Conservation (phyloP, 30 jellyfish, hydroid and myxozoan genomes). For the Nemopilema nomurai region DNA sequence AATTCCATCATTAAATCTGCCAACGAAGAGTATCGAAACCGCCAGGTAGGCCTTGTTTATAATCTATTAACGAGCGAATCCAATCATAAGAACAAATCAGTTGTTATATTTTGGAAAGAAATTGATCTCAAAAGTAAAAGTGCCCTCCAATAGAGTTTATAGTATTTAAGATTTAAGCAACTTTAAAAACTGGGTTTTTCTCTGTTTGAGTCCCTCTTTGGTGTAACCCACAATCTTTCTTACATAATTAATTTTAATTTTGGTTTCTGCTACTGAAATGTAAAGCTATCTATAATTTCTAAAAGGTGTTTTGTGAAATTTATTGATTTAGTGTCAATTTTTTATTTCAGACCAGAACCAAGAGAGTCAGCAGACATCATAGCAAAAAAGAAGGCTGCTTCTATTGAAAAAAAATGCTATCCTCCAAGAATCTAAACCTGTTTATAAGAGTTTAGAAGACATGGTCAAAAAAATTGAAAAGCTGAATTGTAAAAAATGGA, state of each 20-base stretch:
- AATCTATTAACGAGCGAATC: background rate
- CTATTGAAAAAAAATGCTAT: background rate
- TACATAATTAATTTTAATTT: background rate
- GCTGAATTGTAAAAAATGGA: background rate
- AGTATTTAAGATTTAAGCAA: background rate
- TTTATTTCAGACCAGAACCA: background rate
- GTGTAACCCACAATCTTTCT: background rate
- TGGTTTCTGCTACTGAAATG: background rate
- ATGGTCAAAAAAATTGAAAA: too few species aligned
- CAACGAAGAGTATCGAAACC: slow-evolving; percentile 9
- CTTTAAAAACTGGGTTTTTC: background rate
- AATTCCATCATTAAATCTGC: slow-evolving; percentile 26
- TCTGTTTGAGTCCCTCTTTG: background rate
- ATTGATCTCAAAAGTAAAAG: background rate
- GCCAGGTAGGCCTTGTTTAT: background rate
- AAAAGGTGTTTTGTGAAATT: background rate
- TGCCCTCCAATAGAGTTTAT: background rate
- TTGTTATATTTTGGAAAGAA: background rate
- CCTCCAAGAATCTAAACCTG: background rate
- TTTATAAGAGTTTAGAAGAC: background rate
- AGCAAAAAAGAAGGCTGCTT: background rate
- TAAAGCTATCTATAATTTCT: background rate
- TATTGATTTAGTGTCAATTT: background rate
- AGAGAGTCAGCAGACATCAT: background rate
- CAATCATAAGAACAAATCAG: background rate